Percentiles rank a stretch among this genome's conserved stretches.
These are phyloP conservation scores for Montipora cactus DNA, from an alignment of 64 coral and sea anemone genomes.

Conservation along the genomic window DNA sequence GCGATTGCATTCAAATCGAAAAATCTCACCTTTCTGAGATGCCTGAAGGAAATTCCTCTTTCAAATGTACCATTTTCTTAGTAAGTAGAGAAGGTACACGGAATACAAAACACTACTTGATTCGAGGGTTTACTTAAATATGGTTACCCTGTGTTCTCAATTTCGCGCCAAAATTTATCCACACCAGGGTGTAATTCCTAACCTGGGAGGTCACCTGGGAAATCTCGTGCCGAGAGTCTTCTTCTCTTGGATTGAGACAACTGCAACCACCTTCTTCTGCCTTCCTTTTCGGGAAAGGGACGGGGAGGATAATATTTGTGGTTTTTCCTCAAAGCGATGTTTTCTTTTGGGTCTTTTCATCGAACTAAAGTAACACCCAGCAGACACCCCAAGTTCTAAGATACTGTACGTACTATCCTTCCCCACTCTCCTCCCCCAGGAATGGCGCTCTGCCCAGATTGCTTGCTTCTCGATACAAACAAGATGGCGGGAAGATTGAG, in stretches of 20 bases:
- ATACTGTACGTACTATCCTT: no score
- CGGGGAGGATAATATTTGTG: no score
- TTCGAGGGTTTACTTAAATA: neutral
- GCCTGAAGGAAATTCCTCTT: slow-evolving; percentile 9
- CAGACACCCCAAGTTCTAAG: no score
- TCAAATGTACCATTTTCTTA: slow-evolving; percentile 14
- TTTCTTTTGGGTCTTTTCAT: no score
- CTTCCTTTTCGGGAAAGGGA: no score
- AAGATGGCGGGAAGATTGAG: neutral
- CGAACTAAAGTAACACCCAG: no score
- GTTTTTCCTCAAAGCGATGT: no score
- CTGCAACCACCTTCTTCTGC: no score
- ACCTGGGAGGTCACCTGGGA: no score
- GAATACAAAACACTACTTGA: neutral
- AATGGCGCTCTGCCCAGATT: neutral
- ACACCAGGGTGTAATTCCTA: no score
- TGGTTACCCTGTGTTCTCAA: neutral
- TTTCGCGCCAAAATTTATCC: slow-evolving; percentile 36
- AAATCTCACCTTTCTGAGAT: slow-evolving; percentile 48
- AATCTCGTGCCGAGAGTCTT: no score
- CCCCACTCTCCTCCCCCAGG: neutral
- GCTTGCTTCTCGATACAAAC: neutral
- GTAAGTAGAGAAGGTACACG: neutral
- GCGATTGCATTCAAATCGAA: neutral
- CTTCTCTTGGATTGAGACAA: no score